phyloP scores from a whole-genome alignment of 2,113 vertebrate genomes.

The Sterrhoptilus dennistouni region DNA sequence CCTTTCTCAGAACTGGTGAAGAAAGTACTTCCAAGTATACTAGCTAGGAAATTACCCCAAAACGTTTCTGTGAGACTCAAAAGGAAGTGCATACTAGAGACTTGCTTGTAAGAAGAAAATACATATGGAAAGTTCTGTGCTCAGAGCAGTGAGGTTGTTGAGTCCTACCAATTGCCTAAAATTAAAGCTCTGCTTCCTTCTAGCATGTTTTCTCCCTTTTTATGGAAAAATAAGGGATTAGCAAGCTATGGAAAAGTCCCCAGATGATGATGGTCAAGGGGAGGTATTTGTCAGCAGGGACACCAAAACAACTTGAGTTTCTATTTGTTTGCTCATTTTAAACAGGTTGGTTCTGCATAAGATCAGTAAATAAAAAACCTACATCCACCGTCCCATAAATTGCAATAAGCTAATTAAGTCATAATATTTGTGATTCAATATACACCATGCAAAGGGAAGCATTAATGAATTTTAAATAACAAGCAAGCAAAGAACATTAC shows the following conservation, averaged over 20 bases:
- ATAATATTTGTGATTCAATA: constrained; percentile 29
- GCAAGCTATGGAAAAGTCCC: not conserved
- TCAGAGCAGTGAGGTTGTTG: not conserved
- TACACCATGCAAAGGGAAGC: not conserved
- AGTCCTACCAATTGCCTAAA: not conserved
- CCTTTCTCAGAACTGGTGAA: not conserved
- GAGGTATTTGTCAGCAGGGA: not conserved
- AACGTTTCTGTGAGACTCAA: not conserved
- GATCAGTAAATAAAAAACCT: not conserved
- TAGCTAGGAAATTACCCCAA: not conserved
- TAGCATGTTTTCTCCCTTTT: not conserved
- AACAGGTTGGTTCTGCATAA: not conserved
- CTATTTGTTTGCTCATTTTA: not conserved
- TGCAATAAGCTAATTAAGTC: constrained; percentile 39
- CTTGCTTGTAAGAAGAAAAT: not conserved
- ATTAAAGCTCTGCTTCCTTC: not conserved
- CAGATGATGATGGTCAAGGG: not conserved
- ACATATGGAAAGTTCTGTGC: not conserved
- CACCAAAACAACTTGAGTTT: not conserved
- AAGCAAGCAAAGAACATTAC: constrained; percentile 30
- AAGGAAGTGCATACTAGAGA: not conserved
- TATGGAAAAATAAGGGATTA: not conserved
- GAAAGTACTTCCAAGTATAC: not conserved
- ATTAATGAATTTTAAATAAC: constrained; percentile 39
- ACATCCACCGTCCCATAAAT: not conserved